A percentile compares a stretch with the other conserved stretches of the same genome.
Evolutionary conservation across 2,797 vertebrate genomes (phyloP).

Genomic region (Cirrhinus mrigala): DNA sequence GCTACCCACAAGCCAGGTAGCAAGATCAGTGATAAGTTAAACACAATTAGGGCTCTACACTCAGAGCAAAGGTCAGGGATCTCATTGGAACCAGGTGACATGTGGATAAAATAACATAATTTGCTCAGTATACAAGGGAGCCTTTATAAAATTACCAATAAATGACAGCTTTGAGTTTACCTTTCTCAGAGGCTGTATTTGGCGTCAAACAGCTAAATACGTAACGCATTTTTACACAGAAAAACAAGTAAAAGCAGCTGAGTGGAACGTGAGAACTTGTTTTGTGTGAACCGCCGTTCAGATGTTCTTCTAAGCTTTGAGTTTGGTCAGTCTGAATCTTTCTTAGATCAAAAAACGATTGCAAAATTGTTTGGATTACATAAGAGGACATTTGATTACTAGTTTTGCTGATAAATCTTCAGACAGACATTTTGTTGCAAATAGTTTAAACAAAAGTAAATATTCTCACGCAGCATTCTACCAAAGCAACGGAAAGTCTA

Average conservation of each 20-base stretch:
- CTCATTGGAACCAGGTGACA: constrained; percentile 61
- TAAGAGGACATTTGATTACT: not conserved
- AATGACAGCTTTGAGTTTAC: constrained; percentile 22
- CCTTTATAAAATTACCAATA: constrained; percentile 36
- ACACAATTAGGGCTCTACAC: constrained; percentile 52
- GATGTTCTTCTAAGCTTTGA: not conserved
- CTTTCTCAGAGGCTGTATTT: constrained; percentile 21
- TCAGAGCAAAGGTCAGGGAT: constrained; percentile 55
- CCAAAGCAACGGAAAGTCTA: not conserved
- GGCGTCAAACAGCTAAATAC: not conserved
- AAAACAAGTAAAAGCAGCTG: not conserved
- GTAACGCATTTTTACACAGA: not conserved
- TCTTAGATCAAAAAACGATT: constrained; percentile 45
- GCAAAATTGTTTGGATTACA: constrained; percentile 45
- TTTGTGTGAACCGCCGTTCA: not conserved
- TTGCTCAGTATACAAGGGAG: constrained; percentile 29
- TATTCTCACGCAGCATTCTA: not conserved
- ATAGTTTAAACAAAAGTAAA: constrained; percentile 24
- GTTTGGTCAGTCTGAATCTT: constrained; percentile 38
- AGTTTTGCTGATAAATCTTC: constrained; percentile 17
- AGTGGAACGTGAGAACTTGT: not conserved
- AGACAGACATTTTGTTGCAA: not conserved
- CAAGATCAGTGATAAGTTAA: constrained; percentile 55
- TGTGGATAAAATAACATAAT: constrained; percentile 42
- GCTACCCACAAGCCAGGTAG: constrained; percentile 51